These are phyloP conservation scores for Nasonia longicornis DNA, from an alignment of 1,140 invertebrate species.

Conservation along the genomic window DNA sequence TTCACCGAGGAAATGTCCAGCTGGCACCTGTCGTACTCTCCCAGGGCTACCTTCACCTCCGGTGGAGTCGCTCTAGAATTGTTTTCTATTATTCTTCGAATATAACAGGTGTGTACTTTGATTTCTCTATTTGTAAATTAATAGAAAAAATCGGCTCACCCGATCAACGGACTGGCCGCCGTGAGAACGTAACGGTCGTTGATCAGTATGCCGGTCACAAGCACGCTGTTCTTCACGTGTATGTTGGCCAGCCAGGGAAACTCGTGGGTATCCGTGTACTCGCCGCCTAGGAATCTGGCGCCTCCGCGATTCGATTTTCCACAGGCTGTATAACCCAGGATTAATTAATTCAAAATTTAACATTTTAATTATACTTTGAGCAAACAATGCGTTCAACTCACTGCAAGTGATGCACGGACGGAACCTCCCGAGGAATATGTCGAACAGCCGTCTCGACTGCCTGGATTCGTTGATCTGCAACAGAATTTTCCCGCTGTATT, in stretches of 20 bases:
- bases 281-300: constrained; percentile 65
- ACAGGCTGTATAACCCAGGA: constrained; percentile 52
- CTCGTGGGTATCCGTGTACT: constrained; percentile 66
- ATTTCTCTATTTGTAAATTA: too few species aligned
- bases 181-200: constrained; percentile 72
- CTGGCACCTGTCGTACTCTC: constrained; percentile 69
- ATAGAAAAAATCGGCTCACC: constrained; percentile 58
- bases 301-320: constrained; percentile 60
- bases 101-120: too few species aligned
- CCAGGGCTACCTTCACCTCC: constrained; percentile 70
- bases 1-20: constrained; percentile 67
- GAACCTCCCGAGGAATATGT: constrained; percentile 58
- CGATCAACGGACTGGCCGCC: constrained; percentile 67
- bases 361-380: too few species aligned
- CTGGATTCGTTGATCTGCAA: not conserved
- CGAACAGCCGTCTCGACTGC: constrained; percentile 41
- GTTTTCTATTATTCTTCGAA: not conserved
- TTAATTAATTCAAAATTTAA: too few species aligned
- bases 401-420: constrained; percentile 60
- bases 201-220: constrained; percentile 68
- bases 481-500: not conserved
- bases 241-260: constrained; percentile 72
- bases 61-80: constrained; percentile 61
- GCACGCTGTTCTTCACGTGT: constrained; percentile 55
- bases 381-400: constrained; percentile 49